Conservation (phyloP, 2,797 vertebrate genomes). For the Coranthus polyacanthus region DNA sequence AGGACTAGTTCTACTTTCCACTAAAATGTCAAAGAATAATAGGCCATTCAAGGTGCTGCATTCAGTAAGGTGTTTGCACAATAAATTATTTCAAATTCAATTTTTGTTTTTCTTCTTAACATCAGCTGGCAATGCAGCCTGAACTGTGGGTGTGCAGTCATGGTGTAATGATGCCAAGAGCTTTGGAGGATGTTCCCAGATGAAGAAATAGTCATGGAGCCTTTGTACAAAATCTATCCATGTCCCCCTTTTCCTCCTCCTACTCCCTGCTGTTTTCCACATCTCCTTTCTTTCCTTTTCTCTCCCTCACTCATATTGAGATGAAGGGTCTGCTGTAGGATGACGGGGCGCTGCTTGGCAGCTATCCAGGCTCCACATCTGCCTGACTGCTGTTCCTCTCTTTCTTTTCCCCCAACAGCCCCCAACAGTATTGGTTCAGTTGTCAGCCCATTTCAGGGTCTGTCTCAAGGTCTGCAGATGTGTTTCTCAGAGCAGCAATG, state of each 20-base stretch:
- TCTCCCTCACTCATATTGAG: slow-evolving; percentile 75
- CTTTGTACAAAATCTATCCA: slow-evolving; percentile 59
- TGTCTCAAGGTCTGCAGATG: slow-evolving; percentile 79
- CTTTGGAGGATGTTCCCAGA: slow-evolving; percentile 66
- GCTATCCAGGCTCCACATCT: slow-evolving; percentile 86
- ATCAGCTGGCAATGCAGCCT: slow-evolving; percentile 53
- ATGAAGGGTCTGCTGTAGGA: slow-evolving; percentile 77
- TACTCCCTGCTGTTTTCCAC: slow-evolving; percentile 69
- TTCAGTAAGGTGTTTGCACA: slow-evolving; percentile 66
- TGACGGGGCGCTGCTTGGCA: slow-evolving; percentile 79
- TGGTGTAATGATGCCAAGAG: slow-evolving; percentile 47
- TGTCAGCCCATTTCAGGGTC: slow-evolving; percentile 77
- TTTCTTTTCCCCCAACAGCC: slow-evolving; percentile 54
- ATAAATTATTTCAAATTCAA: slow-evolving; percentile 67
- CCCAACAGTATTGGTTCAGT: slow-evolving; percentile 76
- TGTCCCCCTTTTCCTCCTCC: slow-evolving; percentile 57
- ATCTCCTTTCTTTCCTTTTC: slow-evolving; percentile 51
- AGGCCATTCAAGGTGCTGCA: slow-evolving; percentile 64
- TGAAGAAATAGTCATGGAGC: slow-evolving; percentile 60
- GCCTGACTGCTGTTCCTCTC: slow-evolving; percentile 81
- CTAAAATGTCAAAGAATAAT: slow-evolving; percentile 77
- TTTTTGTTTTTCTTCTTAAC: slow-evolving; percentile 44
- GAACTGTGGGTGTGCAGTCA: slow-evolving; percentile 53
- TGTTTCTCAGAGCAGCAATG: slow-evolving; percentile 75
- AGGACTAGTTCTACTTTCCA: slow-evolving; percentile 76